Conservation (phyloP, 1,140 invertebrate genomes). For the Drosophila miranda region DNA sequence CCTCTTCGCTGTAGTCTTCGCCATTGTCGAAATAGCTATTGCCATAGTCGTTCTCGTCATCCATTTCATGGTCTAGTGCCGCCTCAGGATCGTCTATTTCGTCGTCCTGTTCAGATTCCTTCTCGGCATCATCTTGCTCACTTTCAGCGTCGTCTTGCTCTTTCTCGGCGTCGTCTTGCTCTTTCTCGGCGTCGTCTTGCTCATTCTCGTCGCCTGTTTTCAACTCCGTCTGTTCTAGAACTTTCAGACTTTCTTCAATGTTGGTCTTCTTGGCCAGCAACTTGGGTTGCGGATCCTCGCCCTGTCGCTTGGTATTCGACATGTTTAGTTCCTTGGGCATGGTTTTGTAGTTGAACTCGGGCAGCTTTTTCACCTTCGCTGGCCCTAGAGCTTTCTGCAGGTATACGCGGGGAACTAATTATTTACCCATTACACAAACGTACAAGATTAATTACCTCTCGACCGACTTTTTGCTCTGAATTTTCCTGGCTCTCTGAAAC, state of each 20-base stretch:
- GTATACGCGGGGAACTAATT: not conserved
- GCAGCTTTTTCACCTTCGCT: conserved; percentile 83
- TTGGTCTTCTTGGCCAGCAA: conserved; percentile 58
- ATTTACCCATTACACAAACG: too few relatives aligned
- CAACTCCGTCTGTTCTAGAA: conserved; percentile 85
- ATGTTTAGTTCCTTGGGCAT: conserved; percentile 84
- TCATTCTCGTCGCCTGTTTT: conserved; percentile 84
- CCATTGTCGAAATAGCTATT: conserved; percentile 95
- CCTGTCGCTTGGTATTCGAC: conserved; percentile 52
- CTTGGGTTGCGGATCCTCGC: conserved; percentile 30
- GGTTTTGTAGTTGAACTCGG: conserved; percentile 84
- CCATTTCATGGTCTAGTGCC: conserved; percentile 87
- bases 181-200: conserved; percentile 57
- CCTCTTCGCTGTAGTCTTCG: conserved; percentile 92
- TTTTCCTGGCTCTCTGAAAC: conserved; percentile 84
- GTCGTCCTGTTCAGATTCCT: conserved; percentile 83
- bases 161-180: too few relatives aligned
- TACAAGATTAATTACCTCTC: conserved; percentile 37
- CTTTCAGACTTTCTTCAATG: conserved; percentile 80
- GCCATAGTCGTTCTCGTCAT: conserved; percentile 90
- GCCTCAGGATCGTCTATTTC: conserved; percentile 67
- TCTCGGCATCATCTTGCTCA: conserved; percentile 72
- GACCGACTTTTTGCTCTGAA: conserved; percentile 60
- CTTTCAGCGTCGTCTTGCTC: too few relatives aligned
- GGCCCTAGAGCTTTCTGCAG: conserved; percentile 86